A percentile compares a stretch with the other conserved stretches of the same genome.
These are phyloP conservation scores for Diachasmimorpha longicaudata DNA, from an alignment of 1,140 invertebrate species.

Conservation along the genomic window DNA sequence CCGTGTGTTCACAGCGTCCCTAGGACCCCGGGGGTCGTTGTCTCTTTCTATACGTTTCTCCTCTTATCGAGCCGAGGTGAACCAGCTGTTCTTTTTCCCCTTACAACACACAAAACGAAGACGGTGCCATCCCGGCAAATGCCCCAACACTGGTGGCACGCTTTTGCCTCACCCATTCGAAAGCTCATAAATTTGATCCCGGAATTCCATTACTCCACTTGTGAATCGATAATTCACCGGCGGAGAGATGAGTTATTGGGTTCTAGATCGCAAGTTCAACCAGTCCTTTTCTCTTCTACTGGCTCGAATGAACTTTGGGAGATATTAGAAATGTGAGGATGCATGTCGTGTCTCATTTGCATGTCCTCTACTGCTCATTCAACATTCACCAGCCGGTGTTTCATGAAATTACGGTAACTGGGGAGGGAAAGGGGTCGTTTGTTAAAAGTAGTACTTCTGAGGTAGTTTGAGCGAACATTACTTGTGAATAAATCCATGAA, in stretches of 20 bases:
- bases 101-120: neutral
- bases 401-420: too few relatives aligned
- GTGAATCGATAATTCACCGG: conserved; percentile 47
- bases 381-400: neutral
- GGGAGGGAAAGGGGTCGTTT: too few relatives aligned
- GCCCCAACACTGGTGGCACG: conserved; percentile 22
- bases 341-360: neutral
- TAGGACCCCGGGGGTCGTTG: neutral
- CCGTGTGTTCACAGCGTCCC: neutral
- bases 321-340: neutral
- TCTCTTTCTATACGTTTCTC: neutral
- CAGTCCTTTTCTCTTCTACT: neutral
- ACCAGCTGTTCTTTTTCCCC: neutral
- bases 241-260: conserved; percentile 26
- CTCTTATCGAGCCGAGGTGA: neutral
- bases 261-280: conserved; percentile 17
- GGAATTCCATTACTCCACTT: conserved; percentile 50
- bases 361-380: neutral
- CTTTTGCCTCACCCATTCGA: conserved; percentile 20
- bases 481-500: too few relatives aligned
- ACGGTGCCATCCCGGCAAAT: neutral
- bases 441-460: too few relatives aligned
- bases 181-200: conserved; percentile 51
- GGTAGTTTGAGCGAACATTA: too few relatives aligned
- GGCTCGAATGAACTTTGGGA: neutral